Percentiles rank a stretch among this genome's conserved stretches.
Evolutionary conservation across 2,797 vertebrate genomes (phyloP).

Genomic region (Gallinago solitaria): DNA sequence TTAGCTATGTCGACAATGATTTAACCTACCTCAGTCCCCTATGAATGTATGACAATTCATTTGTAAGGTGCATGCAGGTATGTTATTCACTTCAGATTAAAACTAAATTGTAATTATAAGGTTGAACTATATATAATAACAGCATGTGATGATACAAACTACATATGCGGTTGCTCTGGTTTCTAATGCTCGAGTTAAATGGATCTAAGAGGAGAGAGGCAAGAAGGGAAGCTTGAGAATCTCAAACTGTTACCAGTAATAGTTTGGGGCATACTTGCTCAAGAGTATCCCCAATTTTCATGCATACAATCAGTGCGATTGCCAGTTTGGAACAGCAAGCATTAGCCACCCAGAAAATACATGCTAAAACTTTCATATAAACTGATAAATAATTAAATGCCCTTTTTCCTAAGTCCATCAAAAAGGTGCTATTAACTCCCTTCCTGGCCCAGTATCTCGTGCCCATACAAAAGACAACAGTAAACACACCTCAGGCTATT

Average conservation of each 20-base stretch:
- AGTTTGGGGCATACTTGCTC: conserved; percentile 13
- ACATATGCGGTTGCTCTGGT: background rate
- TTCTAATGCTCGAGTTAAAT: conserved; percentile 35
- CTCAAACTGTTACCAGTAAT: background rate
- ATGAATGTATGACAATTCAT: background rate
- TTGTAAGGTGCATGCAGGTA: background rate
- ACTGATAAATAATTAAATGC: background rate
- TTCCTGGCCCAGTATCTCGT: background rate
- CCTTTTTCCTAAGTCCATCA: background rate
- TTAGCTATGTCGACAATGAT: background rate
- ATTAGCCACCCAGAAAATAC: background rate
- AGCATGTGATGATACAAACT: background rate
- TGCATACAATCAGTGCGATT: background rate
- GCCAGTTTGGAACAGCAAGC: conserved; percentile 26
- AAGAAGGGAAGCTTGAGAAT: background rate
- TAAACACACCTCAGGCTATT: background rate
- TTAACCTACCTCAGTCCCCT: background rate
- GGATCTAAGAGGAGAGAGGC: background rate
- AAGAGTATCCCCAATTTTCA: conserved; percentile 32
- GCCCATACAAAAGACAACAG: background rate
- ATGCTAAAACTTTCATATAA: background rate
- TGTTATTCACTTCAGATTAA: conserved; percentile 20
- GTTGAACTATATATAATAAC: background rate
- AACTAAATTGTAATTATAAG: background rate
- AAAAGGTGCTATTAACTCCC: background rate